phyloP scores from a whole-genome alignment of 2,113 vertebrate genomes.

The Dolichallabes microphthalmus region DNA sequence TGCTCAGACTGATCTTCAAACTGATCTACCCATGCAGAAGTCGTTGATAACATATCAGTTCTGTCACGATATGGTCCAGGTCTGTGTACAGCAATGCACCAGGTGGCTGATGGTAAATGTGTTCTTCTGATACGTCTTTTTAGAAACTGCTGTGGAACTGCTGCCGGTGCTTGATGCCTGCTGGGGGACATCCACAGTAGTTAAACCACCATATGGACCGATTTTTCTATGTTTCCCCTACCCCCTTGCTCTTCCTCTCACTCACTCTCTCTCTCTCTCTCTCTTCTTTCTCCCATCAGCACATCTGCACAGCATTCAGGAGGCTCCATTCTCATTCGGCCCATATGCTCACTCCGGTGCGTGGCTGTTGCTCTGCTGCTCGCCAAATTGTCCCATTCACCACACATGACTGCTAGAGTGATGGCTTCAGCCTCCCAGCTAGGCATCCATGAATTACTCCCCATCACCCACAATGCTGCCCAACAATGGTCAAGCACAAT shows the following conservation, averaged over 20 bases:
- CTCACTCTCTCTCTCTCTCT: background rate
- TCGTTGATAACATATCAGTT: constrained; percentile 2
- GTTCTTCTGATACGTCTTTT: constrained; percentile 10
- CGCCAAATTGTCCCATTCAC: constrained; percentile 67
- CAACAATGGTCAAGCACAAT: constrained; percentile 55
- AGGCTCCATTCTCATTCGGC: constrained; percentile 67
- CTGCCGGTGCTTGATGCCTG: constrained; percentile 62
- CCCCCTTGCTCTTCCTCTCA: constrained; percentile 38
- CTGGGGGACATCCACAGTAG: constrained; percentile 69
- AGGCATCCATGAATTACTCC: constrained; percentile 50
- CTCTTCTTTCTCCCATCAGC: constrained; percentile 43
- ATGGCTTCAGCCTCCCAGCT: constrained; percentile 55
- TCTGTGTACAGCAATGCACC: constrained; percentile 15
- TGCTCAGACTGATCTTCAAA: background rate
- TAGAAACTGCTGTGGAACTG: constrained; percentile 41
- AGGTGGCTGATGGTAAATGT: background rate
- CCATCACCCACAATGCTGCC: constrained; percentile 22
- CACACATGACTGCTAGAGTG: constrained; percentile 64
- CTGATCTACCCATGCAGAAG: background rate
- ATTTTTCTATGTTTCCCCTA: constrained; percentile 35
- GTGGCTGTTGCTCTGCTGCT: constrained; percentile 66
- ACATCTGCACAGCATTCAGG: constrained; percentile 67
- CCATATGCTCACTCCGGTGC: constrained; percentile 73
- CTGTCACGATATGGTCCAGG: background rate
- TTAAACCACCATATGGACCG: constrained; percentile 63